These are phyloP conservation scores for Emberiza fucata DNA, from an alignment of 2,113 vertebrate genomes.

Conservation along the genomic window DNA sequence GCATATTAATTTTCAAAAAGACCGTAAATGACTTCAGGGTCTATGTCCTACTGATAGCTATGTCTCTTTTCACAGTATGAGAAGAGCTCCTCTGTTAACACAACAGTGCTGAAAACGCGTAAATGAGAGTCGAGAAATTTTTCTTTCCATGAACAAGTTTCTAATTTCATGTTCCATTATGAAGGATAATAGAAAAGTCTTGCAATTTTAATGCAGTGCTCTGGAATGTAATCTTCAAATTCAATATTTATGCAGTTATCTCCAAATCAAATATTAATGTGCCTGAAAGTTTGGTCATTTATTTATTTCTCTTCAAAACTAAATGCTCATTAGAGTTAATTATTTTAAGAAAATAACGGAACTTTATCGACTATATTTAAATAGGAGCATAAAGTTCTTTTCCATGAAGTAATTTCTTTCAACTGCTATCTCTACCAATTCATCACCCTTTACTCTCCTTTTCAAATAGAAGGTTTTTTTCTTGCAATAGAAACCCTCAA, in stretches of 20 bases:
- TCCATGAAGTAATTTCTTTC: not conserved
- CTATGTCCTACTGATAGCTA: not conserved
- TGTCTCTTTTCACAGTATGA: not conserved
- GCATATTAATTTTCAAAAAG: slow-evolving; percentile 41
- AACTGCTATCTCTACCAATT: not conserved
- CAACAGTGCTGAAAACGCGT: not conserved
- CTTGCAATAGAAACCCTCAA: not conserved
- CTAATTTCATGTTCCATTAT: slow-evolving; percentile 73
- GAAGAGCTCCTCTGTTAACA: not conserved
- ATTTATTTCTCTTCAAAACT: slow-evolving; percentile 67
- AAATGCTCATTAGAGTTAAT: slow-evolving; percentile 54
- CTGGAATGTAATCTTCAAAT: slow-evolving; percentile 69
- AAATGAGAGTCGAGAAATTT: not conserved
- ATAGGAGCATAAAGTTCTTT: not conserved
- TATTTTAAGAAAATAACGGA: slow-evolving; percentile 56
- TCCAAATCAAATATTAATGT: slow-evolving; percentile 76
- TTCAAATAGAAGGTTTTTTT: not conserved
- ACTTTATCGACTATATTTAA: not conserved
- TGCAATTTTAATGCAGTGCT: slow-evolving; percentile 76
- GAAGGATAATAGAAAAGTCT: slow-evolving; percentile 60
- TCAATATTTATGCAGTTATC: slow-evolving; percentile 76
- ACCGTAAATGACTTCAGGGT: not conserved
- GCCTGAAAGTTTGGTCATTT: slow-evolving; percentile 54
- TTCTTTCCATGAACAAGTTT: slow-evolving; percentile 48
- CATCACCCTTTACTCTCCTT: not conserved